Evolutionary conservation across 1,140 invertebrate genomes (phyloP).

Genomic region (Drosophila cardini): DNA sequence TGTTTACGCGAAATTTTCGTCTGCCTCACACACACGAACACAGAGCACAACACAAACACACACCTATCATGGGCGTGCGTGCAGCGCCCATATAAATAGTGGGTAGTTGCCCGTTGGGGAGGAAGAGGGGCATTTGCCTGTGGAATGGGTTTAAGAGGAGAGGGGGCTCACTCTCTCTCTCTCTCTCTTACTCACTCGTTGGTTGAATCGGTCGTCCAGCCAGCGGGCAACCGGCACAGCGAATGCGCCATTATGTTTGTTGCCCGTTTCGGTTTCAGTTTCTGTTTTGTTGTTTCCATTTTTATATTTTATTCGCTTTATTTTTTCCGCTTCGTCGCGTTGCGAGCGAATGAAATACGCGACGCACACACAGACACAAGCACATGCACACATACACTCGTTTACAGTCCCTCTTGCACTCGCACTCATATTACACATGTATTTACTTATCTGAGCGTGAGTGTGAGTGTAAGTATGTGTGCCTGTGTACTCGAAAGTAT

Average conservation of each 20-base stretch:
- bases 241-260: constrained; percentile 73
- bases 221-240: constrained; percentile 54
- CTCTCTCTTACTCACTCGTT: constrained; percentile 9
- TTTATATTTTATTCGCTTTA: constrained; percentile 84
- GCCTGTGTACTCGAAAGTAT: constrained; percentile 49
- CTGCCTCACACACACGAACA: constrained; percentile 48
- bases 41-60: constrained; percentile 10
- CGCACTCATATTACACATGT: constrained; percentile 29
- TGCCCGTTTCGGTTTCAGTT: constrained; percentile 64
- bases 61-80: constrained; percentile 69
- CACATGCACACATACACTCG: constrained; percentile 21
- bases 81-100: constrained; percentile 52
- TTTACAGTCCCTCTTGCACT: constrained; percentile 18
- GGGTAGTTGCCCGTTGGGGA: constrained; percentile 32
- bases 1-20: constrained; percentile 76
- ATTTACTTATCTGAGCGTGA: constrained; percentile 46
- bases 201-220: constrained; percentile 13
- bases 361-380: constrained; percentile 39
- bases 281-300: constrained; percentile 76
- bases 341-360: constrained; percentile 80
- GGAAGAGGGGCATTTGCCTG: constrained; percentile 8
- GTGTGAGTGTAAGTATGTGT: constrained; percentile 22
- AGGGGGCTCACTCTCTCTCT: background rate
- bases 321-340: constrained; percentile 82
- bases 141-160: background rate